Base-by-base conservation (phyloP, 2,888 invertebrate species). In the Acrobasis suavella region DNA sequence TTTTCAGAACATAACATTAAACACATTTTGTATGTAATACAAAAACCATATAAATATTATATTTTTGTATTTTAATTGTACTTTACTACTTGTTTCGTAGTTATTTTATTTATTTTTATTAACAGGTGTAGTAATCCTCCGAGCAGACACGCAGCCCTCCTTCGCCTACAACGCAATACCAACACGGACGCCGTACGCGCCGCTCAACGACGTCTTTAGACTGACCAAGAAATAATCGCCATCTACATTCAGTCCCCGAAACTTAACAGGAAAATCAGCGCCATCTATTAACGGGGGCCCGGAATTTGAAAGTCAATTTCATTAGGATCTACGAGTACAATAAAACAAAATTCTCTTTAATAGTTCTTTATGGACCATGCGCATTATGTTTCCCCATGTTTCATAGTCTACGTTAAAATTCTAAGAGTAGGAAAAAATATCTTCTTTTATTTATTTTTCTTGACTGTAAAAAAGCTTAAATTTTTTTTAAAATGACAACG, bases 91-190 rank as follows among this genome's bases (percentile, higher is more conserved):
- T 32, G 7, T 32, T 32, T 7, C 32, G 8, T 7, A 32, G 7
- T 32, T 32, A 6, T 2, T 32, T 60, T 16, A 64, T 62, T 32
- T 22, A 22, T 52, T 60, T 65, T 6, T 61, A 55, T 58, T 60
- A 65, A 68, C 85, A 95, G 95, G 95, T 82, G 97, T 97, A 69
- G 97, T 97, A 60, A 97, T 97, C 78, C 92, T 97, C 60, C 93
- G 96, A 75, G 96, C 96, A 12, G 96, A 97, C 82, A 95, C 96
- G 22, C 96, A 96, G 80, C 93, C 94, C 0, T 75, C 89, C 1
- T 91, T 81, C 69, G 83, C 85, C 0, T 92, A 83, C 81, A 91
- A 92, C 73, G 82, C 89, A 49, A 91, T 91, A 65, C 85, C 92
- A 0, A 87, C 91, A 60, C 75, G 91, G 70, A 90, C 92, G 62